phyloP scores from a whole-genome alignment of 2,797 vertebrate genomes.

The Pelobates cultripes region DNA sequence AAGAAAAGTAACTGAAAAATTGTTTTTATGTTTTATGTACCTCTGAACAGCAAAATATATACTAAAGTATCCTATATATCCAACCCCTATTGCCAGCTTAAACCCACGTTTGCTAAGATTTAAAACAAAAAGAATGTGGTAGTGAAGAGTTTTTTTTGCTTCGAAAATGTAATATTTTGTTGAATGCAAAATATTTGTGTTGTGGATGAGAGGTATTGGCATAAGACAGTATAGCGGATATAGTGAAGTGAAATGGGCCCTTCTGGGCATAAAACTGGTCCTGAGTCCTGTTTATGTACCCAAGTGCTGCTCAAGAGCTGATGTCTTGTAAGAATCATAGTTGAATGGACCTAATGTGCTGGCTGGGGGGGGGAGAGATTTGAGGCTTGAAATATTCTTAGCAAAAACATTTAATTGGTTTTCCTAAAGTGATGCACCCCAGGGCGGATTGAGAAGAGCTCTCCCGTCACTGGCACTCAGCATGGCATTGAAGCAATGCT shows the following conservation, averaged over 20 bases:
- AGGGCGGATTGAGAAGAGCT: neutral
- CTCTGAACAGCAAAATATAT: no score
- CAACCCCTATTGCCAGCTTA: no score
- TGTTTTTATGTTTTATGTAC: no score
- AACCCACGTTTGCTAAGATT: no score
- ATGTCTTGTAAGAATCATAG: neutral
- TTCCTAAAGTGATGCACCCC: slow-evolving; percentile 3
- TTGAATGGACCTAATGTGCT: neutral
- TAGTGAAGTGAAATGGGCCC: neutral
- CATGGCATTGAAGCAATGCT: slow-evolving; percentile 8
- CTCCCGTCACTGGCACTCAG: neutral
- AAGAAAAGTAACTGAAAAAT: no score
- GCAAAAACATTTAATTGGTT: neutral
- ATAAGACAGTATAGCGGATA: neutral
- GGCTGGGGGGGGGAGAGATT: neutral
- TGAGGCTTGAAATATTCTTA: neutral
- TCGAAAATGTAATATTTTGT: no score
- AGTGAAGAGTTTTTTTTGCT: no score
- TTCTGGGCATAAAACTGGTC: neutral
- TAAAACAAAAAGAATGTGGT: no score
- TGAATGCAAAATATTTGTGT: no score
- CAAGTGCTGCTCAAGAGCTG: neutral
- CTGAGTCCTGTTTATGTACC: neutral
- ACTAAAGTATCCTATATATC: no score
- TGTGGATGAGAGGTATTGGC: no score